phyloP scores from a whole-genome alignment of 2,113 vertebrate genomes.

The Pseudorectes ferrugineus region DNA sequence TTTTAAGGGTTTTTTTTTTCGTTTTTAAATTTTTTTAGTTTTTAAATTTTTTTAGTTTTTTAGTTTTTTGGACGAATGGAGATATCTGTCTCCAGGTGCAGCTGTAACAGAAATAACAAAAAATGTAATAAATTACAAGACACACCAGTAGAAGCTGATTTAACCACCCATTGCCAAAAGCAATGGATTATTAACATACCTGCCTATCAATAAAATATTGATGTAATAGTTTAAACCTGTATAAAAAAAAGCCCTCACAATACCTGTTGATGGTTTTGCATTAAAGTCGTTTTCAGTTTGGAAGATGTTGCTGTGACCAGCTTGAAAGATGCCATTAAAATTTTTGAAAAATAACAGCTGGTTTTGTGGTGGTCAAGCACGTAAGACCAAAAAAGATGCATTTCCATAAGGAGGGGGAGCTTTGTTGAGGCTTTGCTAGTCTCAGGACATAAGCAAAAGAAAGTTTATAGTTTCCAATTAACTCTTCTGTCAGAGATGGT shows the following conservation, averaged over 20 bases:
- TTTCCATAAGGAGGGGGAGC: not conserved
- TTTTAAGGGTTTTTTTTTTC: not conserved
- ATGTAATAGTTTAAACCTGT: not conserved
- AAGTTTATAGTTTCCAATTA: conserved; percentile 7
- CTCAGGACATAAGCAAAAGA: not conserved
- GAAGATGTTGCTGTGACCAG: not conserved
- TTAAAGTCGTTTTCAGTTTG: not conserved
- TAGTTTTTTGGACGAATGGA: not conserved
- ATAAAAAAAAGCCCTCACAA: not conserved
- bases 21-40: not conserved
- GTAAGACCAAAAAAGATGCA: not conserved
- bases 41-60: not conserved
- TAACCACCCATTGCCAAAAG: not conserved
- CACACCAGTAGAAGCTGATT: not conserved
- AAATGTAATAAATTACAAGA: not conserved
- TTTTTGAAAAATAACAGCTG: not conserved
- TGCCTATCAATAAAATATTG: not conserved
- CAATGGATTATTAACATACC: not conserved
- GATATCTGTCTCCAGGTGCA: not conserved
- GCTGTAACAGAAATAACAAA: not conserved
- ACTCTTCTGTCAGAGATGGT: not conserved
- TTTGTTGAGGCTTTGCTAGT: not conserved
- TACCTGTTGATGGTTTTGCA: not conserved
- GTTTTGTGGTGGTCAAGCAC: not conserved
- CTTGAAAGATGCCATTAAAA: not conserved